Evolutionary conservation across 2,797 vertebrate genomes (phyloP).

Genomic region (Characodon lateralis): DNA sequence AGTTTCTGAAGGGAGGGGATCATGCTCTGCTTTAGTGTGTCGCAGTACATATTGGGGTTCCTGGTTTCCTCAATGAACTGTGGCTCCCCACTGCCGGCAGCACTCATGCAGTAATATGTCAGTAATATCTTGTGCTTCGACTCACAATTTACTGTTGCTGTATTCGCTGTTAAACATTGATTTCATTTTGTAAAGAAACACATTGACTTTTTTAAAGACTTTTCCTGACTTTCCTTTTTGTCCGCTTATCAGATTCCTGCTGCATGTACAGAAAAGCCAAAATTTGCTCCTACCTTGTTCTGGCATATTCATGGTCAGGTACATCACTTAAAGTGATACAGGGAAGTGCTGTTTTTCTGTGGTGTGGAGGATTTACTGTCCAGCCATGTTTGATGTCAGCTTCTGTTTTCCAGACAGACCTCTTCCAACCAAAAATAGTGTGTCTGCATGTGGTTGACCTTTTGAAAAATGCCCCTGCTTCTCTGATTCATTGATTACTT

Average conservation of each 20-base stretch:
- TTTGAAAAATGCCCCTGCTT: conserved; percentile 13
- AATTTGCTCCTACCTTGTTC: background rate
- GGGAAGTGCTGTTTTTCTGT: background rate
- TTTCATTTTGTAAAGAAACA: background rate
- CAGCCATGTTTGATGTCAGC: background rate
- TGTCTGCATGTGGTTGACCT: conserved; percentile 21
- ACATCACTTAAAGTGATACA: background rate
- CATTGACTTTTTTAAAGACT: background rate
- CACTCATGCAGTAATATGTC: no score
- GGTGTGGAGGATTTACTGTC: background rate
- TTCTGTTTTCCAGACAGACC: conserved; percentile 1
- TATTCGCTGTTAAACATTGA: background rate
- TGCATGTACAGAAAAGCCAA: background rate
- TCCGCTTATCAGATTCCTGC: background rate
- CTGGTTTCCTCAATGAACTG: no score
- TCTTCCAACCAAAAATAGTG: background rate
- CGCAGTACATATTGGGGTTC: no score
- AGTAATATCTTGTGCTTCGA: background rate
- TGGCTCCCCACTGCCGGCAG: no score
- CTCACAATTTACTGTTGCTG: background rate
- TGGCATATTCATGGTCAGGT: background rate
- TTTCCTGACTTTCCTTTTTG: background rate
- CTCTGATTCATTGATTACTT: conserved; percentile 11
- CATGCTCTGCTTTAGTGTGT: no score
- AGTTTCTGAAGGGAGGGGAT: no score